Base-by-base conservation (phyloP, 2,113 vertebrate species). In the Lagopus muta region DNA sequence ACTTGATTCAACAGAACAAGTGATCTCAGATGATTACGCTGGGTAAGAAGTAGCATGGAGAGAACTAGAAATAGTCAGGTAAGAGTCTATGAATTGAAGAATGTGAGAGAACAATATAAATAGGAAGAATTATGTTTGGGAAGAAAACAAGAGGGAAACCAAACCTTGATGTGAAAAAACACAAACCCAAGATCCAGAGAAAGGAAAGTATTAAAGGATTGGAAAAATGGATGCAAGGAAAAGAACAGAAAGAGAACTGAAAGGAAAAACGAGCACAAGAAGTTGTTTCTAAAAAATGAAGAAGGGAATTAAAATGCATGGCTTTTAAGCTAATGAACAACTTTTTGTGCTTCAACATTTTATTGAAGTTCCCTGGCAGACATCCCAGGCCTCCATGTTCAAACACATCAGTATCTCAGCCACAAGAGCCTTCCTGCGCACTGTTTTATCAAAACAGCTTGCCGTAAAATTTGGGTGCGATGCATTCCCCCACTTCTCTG, bases 261-360 rank as follows among this genome's bases (percentile, higher is more conserved):
- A 94, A 75, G 27, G 4, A 75, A 84, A 92, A 79, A 15, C 54
- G 75, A 88, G 90, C n/a, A 48, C 4, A 16, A 30, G 40, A 76
- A 89, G 17, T 13, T 34, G 62, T 45, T 86, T 93, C 82, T 89
- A 67, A 43, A 91, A 82, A 92, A 92, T 80, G 65, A 48, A 92
- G 82, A 88, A 76, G 22, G 10, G 21, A 87, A 76, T 90, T 87
- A n/a, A 90, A 92, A 16, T 11, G 32, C 38, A 60, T 74, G 60
- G 78, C 82, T 94, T 89, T 96, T 93, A 94, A 79, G 62, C 60
- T 94, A 93, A 90, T 85, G 40, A 92, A 27, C 67, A 65, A 52
- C 55, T 93, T 93, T 70, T 60, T 80, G 43, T 88, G 16, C 58
- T 88, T 67, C 50, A 91, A 13, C 19, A 43, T 88, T 86, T 94